Base-by-base conservation (phyloP, 2,113 vertebrate species). In the Callorhinus ursinus region DNA sequence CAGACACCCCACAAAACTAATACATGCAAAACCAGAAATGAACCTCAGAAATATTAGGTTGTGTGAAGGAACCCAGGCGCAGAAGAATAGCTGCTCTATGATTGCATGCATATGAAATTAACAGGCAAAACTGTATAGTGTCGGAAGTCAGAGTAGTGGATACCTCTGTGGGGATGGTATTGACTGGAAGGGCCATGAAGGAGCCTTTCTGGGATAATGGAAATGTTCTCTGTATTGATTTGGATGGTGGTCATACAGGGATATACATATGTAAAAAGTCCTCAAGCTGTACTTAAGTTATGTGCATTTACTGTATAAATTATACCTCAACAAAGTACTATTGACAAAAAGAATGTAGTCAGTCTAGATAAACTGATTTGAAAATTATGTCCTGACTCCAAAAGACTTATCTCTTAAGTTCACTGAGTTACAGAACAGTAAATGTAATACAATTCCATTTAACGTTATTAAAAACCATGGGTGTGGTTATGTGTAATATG, bases 341-440 rank as follows among this genome's bases (percentile, higher is more conserved):
- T 77, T 83, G 19, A 74, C 77, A 93, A 81, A 81, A 86, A 88
- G 14, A 83, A 74, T 69, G 21, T 46, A 81, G 57, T 85, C n/a
- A 89, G 24, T 57, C 51, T 95, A 53, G 65, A 90, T 89, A 95
- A 61, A 95, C 15, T 72, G 65, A 85, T 85, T 85, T 93, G 82
- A 93, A 93, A 90, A 57, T 86, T 57, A 84, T 74, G 59, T 81
- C 42, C 92, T 95, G 49, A 89, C 15, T 88, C 80, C 59, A 63
- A 92, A 92, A 88, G 61, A 71, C 12, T 14, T 28, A 51, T 51
- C 86, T 88, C 72, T 90, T 76, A 72, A 96, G 36, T 92, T 92
- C 72, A 92, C 71, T 61, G 79, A 88, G 71, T 94, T 26, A 94
- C 22, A 84, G 53, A 88, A 72, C 4, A 74, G 55, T 95, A 79